These are phyloP conservation scores for Hemicentrotus pulcherrimus DNA, from an alignment of 35 echinoderm and acorn worm species.

Conservation along the genomic window DNA sequence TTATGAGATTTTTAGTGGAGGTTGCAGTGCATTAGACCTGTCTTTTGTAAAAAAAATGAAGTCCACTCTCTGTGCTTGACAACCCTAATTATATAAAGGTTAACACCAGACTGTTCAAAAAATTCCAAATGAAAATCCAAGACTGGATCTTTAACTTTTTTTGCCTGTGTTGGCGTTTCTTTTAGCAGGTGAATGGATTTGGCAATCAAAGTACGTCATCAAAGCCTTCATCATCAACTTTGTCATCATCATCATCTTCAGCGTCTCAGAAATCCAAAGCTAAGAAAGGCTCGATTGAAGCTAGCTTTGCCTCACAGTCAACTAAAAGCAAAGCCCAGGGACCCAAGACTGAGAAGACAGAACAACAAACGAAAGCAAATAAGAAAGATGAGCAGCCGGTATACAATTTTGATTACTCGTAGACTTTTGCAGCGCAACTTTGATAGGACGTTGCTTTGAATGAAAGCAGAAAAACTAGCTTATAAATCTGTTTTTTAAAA, in stretches of 20 bases:
- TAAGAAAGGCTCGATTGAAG: constrained; percentile 26
- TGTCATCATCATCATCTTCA: not conserved
- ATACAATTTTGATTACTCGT: not conserved
- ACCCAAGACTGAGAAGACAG: not conserved
- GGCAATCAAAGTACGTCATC: not conserved
- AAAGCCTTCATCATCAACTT: not conserved
- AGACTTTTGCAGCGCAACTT: too few relatives aligned
- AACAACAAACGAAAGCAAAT: not conserved
- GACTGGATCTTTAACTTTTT: not conserved
- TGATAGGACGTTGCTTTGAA: too few relatives aligned
- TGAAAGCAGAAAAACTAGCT: too few relatives aligned
- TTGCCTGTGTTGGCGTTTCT: not conserved
- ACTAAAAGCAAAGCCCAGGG: not conserved
- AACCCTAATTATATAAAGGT: too few relatives aligned
- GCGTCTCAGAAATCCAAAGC: not conserved
- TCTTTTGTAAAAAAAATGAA: too few relatives aligned
- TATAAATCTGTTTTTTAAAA: too few relatives aligned
- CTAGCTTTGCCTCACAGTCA: constrained; percentile 32
- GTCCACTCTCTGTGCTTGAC: too few relatives aligned
- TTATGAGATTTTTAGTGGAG: too few relatives aligned
- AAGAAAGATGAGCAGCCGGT: constrained; percentile 13
- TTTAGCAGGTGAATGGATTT: constrained; percentile 39
- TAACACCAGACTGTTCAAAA: too few relatives aligned
- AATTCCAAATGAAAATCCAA: too few relatives aligned
- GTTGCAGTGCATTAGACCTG: too few relatives aligned